Percentiles rank a stretch among this genome's conserved stretches.
phyloP scores from a whole-genome alignment of 2,113 vertebrate species.

The Saguinus midas region DNA sequence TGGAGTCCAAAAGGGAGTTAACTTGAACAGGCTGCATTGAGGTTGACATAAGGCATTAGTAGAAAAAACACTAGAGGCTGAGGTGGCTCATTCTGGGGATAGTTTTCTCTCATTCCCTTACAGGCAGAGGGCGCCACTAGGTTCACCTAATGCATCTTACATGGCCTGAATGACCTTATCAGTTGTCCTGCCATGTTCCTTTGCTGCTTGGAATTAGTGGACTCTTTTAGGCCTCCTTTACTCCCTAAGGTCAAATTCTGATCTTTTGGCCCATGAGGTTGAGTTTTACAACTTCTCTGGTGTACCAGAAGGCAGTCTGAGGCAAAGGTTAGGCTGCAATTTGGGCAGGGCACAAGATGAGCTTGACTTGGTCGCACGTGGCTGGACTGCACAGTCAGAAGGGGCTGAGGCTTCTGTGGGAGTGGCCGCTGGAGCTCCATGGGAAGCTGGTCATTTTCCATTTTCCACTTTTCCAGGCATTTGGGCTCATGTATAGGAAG shows the following conservation, averaged over 20 bases:
- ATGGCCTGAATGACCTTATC: slow-evolving; percentile 78
- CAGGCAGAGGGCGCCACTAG: not conserved
- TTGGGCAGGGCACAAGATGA: slow-evolving; percentile 59
- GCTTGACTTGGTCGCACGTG: not conserved
- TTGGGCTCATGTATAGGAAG: slow-evolving; percentile 80
- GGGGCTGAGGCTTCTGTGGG: slow-evolving; percentile 58
- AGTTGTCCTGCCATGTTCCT: not conserved
- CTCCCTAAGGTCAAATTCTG: slow-evolving; percentile 24
- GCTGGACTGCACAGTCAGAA: slow-evolving; percentile 25
- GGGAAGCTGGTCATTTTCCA: slow-evolving; percentile 73
- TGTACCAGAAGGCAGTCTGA: slow-evolving; percentile 59
- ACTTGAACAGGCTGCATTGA: not conserved
- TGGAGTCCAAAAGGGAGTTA: not conserved
- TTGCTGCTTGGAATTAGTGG: not conserved
- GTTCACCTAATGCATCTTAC: not conserved
- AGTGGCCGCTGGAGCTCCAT: slow-evolving; percentile 54
- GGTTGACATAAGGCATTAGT: not conserved
- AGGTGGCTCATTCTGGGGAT: not conserved
- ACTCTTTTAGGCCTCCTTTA: not conserved
- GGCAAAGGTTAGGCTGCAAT: slow-evolving; percentile 66
- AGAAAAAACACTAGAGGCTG: not conserved
- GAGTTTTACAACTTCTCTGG: slow-evolving; percentile 70
- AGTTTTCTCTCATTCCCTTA: not conserved
- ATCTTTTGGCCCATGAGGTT: not conserved
- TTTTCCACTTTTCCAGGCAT: slow-evolving; percentile 82